Evolutionary conservation across 2,113 vertebrate genomes (phyloP), one percentile per base, ranked within the genome.

Genomic region (Cynopterus brachyotis): DNA sequence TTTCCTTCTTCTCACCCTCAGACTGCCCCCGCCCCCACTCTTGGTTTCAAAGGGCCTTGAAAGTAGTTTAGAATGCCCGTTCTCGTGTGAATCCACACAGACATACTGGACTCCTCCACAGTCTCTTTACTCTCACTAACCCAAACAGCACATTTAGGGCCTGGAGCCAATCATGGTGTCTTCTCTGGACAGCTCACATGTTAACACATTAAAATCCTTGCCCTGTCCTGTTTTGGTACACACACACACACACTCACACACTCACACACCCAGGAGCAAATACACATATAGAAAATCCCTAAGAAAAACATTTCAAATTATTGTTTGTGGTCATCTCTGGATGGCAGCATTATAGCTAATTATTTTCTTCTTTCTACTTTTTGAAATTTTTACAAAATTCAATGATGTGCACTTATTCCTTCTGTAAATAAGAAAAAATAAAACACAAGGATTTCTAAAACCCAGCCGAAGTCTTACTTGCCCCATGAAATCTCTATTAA

Each of bases 361-460:
- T 30, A 76, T 83, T 89, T 78, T n/a, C 57, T 90, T 72, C 28
- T 70, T 78, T 55, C n/a, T 26, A 17, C 3, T 30, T 92, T 20
- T 28, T 32, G 28, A 9, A 89, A 82, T 76, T 93, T 82, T 86
- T 32, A 69, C 53, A 76, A 69, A 96, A 94, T 91, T 60, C 22
- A 47, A 12, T 64, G 3, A 45, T 47, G 1, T 66, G 3, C 20
- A 26, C 20, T 90, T 55, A 69, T 81, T 75, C 10, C 19, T 75
- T 53, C 5, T 10, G 42, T 40, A 55, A 22, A 22, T 37, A 73
- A 92, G 40, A 12, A 76, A 45, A 75, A 64, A 72, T n/a, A 67
- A 32, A 67, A 72, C 17, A n/a, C 30, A 62, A 59, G 53, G 17
- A 73, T 26, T 66, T 95, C 30, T 47, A 40, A 60, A 73, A 86